Evolutionary conservation across 1,140 invertebrate genomes (phyloP).

Genomic region (Pogonomyrmex californicus): DNA sequence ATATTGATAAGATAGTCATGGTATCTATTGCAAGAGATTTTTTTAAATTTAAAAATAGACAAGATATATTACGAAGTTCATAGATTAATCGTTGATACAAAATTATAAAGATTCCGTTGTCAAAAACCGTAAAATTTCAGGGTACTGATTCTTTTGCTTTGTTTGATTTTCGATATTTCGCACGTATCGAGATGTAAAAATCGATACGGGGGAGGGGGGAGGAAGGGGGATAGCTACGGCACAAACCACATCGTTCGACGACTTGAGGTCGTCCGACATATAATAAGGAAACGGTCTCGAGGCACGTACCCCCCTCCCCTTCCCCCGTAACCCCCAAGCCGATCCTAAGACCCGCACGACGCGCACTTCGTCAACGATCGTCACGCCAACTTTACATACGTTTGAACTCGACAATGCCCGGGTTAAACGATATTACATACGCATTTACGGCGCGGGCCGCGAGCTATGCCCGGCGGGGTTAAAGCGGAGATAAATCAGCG

Average conservation of each 20-base stretch:
- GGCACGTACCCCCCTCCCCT: background rate
- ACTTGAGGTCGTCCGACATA: constrained; percentile 61
- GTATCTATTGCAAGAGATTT: background rate
- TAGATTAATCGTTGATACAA: background rate
- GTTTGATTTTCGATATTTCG: background rate
- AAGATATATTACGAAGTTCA: background rate
- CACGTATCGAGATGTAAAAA: constrained; percentile 13
- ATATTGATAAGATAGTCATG: constrained; percentile 3
- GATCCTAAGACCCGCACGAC: constrained; percentile 64
- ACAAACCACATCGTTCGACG: background rate
- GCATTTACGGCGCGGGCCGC: constrained; percentile 60
- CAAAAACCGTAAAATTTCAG: background rate
- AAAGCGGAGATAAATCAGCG: constrained; percentile 81
- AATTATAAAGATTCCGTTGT: background rate
- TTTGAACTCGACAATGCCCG: constrained; percentile 79
- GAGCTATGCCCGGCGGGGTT: constrained; percentile 70
- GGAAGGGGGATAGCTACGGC: background rate
- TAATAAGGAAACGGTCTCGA: constrained; percentile 77
- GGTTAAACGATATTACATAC: constrained; percentile 81
- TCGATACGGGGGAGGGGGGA: background rate
- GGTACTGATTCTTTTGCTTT: background rate
- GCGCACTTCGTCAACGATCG: constrained; percentile 75
- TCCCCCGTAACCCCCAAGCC: constrained; percentile 57
- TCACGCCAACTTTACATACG: constrained; percentile 81
- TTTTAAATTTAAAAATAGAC: background rate